Conservation (phyloP, 2,113 vertebrate species). For the human (Homo sapiens) region DNA sequence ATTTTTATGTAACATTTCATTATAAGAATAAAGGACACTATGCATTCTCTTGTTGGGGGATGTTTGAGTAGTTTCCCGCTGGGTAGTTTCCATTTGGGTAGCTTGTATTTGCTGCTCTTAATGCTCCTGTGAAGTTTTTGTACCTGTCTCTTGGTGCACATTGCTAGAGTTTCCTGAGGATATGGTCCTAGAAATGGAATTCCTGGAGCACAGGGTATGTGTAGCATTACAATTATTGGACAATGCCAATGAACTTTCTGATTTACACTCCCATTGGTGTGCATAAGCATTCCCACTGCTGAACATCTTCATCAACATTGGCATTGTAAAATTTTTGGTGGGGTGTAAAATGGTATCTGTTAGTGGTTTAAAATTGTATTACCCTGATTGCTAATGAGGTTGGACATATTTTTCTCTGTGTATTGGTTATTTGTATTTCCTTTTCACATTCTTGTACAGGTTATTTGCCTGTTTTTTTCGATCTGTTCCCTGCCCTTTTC, state of each 20-base stretch:
- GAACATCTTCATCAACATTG: background rate
- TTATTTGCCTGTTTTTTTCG: constrained; percentile 12
- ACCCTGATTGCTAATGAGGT: background rate
- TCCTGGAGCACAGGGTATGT: background rate
- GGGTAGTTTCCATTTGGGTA: background rate
- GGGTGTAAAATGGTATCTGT: background rate
- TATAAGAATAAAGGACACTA: constrained; percentile 29
- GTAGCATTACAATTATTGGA: background rate
- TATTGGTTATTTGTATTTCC: background rate
- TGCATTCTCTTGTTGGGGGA: background rate
- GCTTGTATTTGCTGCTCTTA: background rate
- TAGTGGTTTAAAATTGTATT: background rate
- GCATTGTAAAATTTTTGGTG: background rate
- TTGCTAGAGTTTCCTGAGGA: background rate
- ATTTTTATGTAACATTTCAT: background rate
- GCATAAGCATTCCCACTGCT: background rate
- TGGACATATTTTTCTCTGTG: background rate
- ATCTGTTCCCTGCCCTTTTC: background rate
- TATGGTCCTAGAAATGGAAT: background rate
- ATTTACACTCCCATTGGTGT: background rate
- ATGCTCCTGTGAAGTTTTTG: background rate
- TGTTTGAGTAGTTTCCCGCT: background rate
- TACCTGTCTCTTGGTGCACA: background rate
- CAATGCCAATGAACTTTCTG: background rate
- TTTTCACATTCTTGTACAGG: background rate